phyloP scores from a whole-genome alignment of 2,113 vertebrate species.

The Saimiri boliviensis region DNA sequence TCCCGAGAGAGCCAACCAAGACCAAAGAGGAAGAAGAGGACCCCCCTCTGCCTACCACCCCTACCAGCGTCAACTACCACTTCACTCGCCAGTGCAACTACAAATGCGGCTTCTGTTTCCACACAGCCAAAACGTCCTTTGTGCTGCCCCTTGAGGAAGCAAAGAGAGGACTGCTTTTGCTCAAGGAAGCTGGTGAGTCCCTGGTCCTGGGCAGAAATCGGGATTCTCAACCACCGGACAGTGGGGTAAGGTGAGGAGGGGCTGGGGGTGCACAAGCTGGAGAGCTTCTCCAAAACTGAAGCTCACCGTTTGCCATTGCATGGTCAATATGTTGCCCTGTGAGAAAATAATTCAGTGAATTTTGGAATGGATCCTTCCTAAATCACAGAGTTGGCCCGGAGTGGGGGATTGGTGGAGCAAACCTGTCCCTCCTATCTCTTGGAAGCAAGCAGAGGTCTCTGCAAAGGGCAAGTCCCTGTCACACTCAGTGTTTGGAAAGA shows the following conservation, averaged over 20 bases:
- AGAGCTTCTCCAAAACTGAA: accelerated
- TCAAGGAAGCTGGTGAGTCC: constrained; percentile 89
- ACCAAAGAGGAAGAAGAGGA: neutral
- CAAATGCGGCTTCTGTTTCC: constrained; percentile 97
- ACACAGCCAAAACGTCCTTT: constrained; percentile 96
- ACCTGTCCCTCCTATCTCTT: neutral
- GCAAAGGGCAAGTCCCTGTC: neutral
- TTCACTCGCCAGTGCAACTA: constrained; percentile 96
- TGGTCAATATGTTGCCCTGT: accelerated
- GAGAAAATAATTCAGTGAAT: neutral
- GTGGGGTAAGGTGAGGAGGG: neutral
- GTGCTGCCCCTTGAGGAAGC: constrained; percentile 93
- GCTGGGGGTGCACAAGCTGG: accelerated
- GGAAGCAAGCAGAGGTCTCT: neutral
- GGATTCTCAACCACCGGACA: accelerated
- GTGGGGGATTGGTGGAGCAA: no score
- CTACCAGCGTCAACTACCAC: constrained; percentile 96
- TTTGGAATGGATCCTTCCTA: neutral
- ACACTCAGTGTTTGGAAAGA: accelerated
- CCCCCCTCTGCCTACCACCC: constrained; percentile 37
- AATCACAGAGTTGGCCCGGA: no score
- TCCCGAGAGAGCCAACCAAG: accelerated
- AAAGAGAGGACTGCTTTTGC: constrained; percentile 86
- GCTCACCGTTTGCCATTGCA: neutral
- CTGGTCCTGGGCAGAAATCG: accelerated